Evolutionary conservation across 2,113 vertebrate genomes (phyloP), one percentile per base, ranked within the genome.

Genomic region (Delphinus delphis): DNA sequence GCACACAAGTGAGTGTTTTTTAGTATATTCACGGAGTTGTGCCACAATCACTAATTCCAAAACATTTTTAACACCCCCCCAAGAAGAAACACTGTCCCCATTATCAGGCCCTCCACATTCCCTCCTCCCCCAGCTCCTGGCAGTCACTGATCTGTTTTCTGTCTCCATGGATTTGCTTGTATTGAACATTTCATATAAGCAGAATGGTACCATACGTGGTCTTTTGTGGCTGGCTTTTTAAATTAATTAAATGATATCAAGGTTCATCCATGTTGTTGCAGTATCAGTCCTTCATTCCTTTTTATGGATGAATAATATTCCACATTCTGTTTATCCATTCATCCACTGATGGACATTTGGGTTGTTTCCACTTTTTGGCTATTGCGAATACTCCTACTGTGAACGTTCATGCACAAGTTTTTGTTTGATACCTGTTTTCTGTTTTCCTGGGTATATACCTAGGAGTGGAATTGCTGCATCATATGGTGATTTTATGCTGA

Each of bases 281-380:
- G 4, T 77, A 10, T 88, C 25, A 25, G 12, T 33, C 36, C 6
- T 84, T 85, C 25, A 28, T 76, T 90, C 14, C 28, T 95, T 71
- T 92, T 77, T 63, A 63, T 79, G 83, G 31, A 36, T 73, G 41
- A 95, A 60, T 90, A 93, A 82, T 65, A 94, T 55, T 93, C 21
- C 31, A 60, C 18, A 21, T 63, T 76, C 58, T 90, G 38, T 76
- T 74, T 86, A 47, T 70, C 33, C 62, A 18, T 67, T 79, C 44
- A 86, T 82, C 25, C 9, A 26, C 18, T 38, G 33, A 31, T 80
- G 4, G 31, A 9, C 58, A 67, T 83, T 94, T 87, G 33, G 20
- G 11, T 88, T 70, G 44, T 89, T 91, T 93, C 36, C 33, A 71
- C 21, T 77, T 70, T 73, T 82, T 9, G 7, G 41, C 26, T 89